Evolutionary conservation across 2,888 invertebrate species (phyloP), one percentile per base, ranked within the genome.

Genomic region (Rhimphoctona megacephalus): DNA sequence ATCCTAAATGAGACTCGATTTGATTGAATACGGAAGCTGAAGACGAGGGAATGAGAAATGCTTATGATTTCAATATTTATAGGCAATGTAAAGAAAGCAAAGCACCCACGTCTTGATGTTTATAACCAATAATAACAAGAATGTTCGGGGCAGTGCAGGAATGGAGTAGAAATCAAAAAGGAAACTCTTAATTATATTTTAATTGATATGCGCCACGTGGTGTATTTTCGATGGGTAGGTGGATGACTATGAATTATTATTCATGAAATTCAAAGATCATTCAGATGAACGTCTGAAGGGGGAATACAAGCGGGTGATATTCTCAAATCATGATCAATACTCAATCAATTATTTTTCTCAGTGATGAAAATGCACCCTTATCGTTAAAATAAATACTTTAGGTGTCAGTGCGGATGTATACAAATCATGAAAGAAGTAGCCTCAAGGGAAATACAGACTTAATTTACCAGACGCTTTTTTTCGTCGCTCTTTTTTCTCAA

Each of bases 161-260:
- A n/a, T 46, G 3, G 11, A 57, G 69, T 1, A n/a, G 49, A 46
- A 61, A 33, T 70, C 25, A 70, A 7, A 46, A n/a, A 54, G 54
- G 49, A 67, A 39, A 9, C 25, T 66, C 70, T 19, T 46, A n/a
- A 70, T 70, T 72, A 72, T 25, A 33, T 52, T 72, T 52, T 64
- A 36, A 52, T 33, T 25, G 49, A 72, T 9, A 72, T 72, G 9
- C 36, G 72, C 4, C 30, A 70, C 61, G 22, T 49, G 64, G 36
- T 64, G 64, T 36, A 30, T 49, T 39, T 36, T 64, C 49, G n/a
- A 25, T 6, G 25, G 49, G 1, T 19, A 3, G 33, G 22, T 19
- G 54, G 11, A 72, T 67, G 46, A 25, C 22, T 70, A 33, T 64
- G 49, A 52, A 64, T 80, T 72, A 80, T 72, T 80, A 70, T 80